Evolutionary conservation across 2,113 vertebrate species (phyloP).

Genomic region (Pygoscelis antarcticus): DNA sequence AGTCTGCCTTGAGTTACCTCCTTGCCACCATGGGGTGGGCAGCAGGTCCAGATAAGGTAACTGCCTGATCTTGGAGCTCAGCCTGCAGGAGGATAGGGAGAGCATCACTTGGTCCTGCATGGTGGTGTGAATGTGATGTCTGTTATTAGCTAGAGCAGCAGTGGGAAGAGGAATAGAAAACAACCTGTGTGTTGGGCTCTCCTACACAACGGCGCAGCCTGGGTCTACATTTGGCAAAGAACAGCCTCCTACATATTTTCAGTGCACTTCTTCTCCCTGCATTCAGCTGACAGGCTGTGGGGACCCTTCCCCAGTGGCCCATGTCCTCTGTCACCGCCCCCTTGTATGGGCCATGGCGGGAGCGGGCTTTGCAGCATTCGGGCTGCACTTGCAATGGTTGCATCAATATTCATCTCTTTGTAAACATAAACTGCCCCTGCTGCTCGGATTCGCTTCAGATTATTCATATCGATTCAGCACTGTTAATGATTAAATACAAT

Average conservation of each 20-base stretch:
- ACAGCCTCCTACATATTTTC: not conserved
- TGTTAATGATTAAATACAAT: constrained; percentile 31
- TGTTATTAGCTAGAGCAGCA: not conserved
- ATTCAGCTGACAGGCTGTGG: not conserved
- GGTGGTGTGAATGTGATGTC: not conserved
- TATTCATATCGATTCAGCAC: constrained; percentile 45
- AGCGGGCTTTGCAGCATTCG: not conserved
- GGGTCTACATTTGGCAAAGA: not conserved
- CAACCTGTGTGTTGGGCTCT: not conserved
- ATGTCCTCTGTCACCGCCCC: not conserved
- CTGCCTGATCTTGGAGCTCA: no score
- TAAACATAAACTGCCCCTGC: not conserved
- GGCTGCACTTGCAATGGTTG: not conserved
- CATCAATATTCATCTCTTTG: not conserved
- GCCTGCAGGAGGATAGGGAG: not conserved
- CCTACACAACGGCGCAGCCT: not conserved
- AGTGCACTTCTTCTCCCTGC: not conserved
- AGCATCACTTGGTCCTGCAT: not conserved
- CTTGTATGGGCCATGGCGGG: accelerated
- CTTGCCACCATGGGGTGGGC: not conserved
- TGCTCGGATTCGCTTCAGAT: not conserved
- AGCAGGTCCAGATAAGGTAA: not conserved
- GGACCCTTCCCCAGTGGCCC: not conserved
- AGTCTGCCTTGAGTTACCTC: not conserved
- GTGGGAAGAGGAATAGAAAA: not conserved